These are phyloP conservation scores for Temnothorax rugatulus DNA, from an alignment of 2,888 invertebrate species.

Conservation along the genomic window DNA sequence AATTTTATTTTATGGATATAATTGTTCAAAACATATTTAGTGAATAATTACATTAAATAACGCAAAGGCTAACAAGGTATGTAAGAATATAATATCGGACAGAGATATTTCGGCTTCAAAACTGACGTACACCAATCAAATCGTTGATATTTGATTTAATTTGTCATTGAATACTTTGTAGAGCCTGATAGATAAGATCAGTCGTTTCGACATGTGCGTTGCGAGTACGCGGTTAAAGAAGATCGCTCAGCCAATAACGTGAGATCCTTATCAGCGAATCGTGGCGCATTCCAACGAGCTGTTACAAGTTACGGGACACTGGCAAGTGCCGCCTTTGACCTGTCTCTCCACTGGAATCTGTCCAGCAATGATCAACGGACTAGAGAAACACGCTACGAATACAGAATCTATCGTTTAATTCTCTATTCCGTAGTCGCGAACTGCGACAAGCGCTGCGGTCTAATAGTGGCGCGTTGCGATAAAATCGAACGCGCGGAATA, in stretches of 20 bases:
- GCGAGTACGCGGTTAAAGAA: slow-evolving; percentile 31
- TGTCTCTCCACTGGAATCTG: slow-evolving; percentile 65
- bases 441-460: slow-evolving; percentile 55
- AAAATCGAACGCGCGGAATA: slow-evolving; percentile 39
- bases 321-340: slow-evolving; percentile 69
- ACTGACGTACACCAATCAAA: background rate
- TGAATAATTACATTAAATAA: background rate
- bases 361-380: slow-evolving; percentile 64
- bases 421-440: slow-evolving; percentile 56
- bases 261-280: slow-evolving; percentile 69
- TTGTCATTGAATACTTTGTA: background rate
- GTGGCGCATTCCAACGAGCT: slow-evolving; percentile 68
- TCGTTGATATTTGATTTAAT: background rate
- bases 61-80: background rate
- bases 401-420: slow-evolving; percentile 60
- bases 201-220: slow-evolving; percentile 63
- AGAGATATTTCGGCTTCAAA: background rate
- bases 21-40: background rate
- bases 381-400: slow-evolving; percentile 63
- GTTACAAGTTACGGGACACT: slow-evolving; percentile 65
- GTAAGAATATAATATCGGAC: background rate
- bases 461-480: slow-evolving; percentile 38
- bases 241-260: slow-evolving; percentile 63
- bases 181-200: background rate
- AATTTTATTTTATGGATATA: background rate